Base-by-base conservation (phyloP, 2,113 vertebrate species). In the Ovis canadensis region DNA sequence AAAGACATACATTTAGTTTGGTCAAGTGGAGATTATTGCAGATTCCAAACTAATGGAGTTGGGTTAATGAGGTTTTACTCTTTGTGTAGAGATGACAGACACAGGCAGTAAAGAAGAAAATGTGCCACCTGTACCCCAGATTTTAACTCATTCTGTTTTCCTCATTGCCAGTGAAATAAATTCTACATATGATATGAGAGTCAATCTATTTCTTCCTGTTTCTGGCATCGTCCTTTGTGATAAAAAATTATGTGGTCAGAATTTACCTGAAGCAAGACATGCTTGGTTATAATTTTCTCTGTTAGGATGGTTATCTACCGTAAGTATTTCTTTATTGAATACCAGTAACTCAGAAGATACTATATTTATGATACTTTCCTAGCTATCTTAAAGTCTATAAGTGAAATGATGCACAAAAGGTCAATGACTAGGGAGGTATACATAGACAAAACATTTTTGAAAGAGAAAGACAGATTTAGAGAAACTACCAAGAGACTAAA, bases 91-190 rank as follows among this genome's bases (percentile, higher is more conserved):
- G n/a, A 87, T 31, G 29, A 84, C 59, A 97, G 81, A 95, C 31
- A 84, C 50, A 95, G 33, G 40, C 29, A 96, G n/a, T 94, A 94
- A 94, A 94, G 36, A 93, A 83, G 13, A 82, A 83, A 96, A 19
- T 95, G 27, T 48, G 43, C 23, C 21, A 94, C 77, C 54, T 92
- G 54, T 88, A 88, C 23, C 19, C 88, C 64, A 95, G 54, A 50
- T 95, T 97, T 88, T 85, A 90, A 94, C 54, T 91, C 14, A 82
- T 67, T 95, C 6, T 89, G 48, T 94, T 97, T 50, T 92, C 84
- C 33, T 91, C 77, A 93, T 5, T 40, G 1, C 33, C 54, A 29
- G 9, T 62, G 29, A 36, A 86, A 93, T 94, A 96, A 86, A 90
- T 15, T 95, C 55, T 25, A 84, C 10, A 50, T 43, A 29, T 87